A percentile compares a stretch with the other conserved stretches of the same genome.
Conservation (phyloP, 2,888 invertebrate genomes). For the Linnaemya tessellans region DNA sequence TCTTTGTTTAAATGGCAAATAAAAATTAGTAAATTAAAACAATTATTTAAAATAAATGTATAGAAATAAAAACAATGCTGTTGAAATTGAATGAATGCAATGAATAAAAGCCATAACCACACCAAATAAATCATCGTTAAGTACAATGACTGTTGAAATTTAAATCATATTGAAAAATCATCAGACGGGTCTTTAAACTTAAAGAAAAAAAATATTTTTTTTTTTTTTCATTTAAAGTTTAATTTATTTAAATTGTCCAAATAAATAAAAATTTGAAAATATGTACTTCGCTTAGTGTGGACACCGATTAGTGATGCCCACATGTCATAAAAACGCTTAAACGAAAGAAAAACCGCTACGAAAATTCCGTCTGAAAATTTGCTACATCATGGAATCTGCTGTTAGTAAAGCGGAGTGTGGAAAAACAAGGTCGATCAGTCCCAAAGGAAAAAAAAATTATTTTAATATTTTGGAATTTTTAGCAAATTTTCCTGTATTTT, state of each 20-base stretch:
- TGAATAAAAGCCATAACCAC: background rate
- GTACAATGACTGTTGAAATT: constrained; percentile 46
- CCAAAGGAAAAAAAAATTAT: too few species aligned
- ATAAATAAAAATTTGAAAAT: background rate
- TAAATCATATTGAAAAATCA: constrained; percentile 35
- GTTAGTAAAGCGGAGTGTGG: too few species aligned
- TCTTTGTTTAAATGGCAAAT: constrained; percentile 42
- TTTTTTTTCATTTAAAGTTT: constrained; percentile 7
- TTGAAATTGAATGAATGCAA: constrained; percentile 38
- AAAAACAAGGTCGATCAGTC: too few species aligned
- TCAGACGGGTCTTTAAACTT: background rate
- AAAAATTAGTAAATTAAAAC: constrained; percentile 18
- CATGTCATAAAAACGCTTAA: too few species aligned
- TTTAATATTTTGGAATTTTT: too few species aligned
- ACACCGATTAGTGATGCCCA: too few species aligned
- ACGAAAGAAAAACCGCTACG: too few species aligned
- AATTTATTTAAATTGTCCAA: background rate
- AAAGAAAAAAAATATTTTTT: constrained; percentile 2
- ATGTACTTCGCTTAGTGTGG: too few species aligned
- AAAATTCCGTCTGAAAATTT: too few species aligned
- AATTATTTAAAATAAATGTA: constrained; percentile 25
- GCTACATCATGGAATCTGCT: too few species aligned
- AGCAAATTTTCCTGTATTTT: too few species aligned
- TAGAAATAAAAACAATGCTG: constrained; percentile 44
- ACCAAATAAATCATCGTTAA: constrained; percentile 61